Evolutionary conservation across 1,140 invertebrate genomes (phyloP).

Genomic region (Neodiprion virginianus): DNA sequence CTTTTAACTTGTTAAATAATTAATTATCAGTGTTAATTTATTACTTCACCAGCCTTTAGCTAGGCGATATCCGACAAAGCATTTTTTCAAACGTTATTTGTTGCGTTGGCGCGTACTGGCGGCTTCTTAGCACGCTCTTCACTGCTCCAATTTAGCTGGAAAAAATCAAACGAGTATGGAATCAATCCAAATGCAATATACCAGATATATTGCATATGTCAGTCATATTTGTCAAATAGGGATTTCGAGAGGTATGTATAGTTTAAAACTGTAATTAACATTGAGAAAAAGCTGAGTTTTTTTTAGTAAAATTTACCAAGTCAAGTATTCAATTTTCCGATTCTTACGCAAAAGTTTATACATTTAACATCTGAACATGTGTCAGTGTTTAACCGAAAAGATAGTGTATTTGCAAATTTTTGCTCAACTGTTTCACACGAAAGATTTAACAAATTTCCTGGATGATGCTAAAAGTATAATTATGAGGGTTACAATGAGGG

Average conservation of each 20-base stretch:
- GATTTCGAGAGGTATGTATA: too few relatives aligned
- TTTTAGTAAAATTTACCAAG: too few relatives aligned
- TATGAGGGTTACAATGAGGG: background rate
- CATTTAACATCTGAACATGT: too few relatives aligned
- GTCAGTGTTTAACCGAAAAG: too few relatives aligned
- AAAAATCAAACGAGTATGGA: conserved; percentile 28
- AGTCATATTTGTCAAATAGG: too few relatives aligned
- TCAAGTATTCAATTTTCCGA: too few relatives aligned
- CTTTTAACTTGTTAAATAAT: background rate
- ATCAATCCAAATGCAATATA: background rate
- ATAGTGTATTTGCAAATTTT: too few relatives aligned
- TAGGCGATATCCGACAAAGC: conserved; percentile 48
- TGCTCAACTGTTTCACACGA: too few relatives aligned
- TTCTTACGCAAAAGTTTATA: too few relatives aligned
- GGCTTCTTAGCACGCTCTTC: conserved; percentile 44
- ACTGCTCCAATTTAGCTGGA: conserved; percentile 58
- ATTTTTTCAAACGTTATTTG: conserved; percentile 17
- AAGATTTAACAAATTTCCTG: background rate
- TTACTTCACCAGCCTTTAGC: background rate
- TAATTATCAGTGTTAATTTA: background rate
- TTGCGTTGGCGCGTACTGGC: conserved; percentile 29
- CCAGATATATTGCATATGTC: too few relatives aligned
- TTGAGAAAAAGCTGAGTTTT: too few relatives aligned
- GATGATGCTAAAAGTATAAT: background rate
- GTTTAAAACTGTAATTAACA: too few relatives aligned